Base-by-base conservation (phyloP, 2,888 invertebrate genomes). In the Drosophila vallismaia region DNA sequence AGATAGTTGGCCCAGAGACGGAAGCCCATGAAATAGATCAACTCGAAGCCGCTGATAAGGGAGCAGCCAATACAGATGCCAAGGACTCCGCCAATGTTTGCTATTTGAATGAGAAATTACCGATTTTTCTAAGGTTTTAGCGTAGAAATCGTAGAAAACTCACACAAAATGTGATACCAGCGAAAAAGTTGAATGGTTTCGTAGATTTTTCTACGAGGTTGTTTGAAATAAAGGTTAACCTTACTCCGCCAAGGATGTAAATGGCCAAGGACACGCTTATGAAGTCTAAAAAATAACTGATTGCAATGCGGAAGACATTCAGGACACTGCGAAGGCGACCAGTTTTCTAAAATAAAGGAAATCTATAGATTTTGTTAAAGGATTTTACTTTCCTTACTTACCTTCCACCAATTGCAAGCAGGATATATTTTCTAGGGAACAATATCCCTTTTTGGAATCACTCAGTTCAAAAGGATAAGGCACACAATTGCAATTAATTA, bases 31-130 rank as follows among this genome's bases (percentile, higher is more conserved):
- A 90, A 91, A 55, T 90, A 90, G 31, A 88, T 68, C 24, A 90
- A 57, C 78, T 90, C 90, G 60, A 90, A 71, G 46, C 82, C 76
- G 60, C 89, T 90, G 52, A 91, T 89, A 31, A 90, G 62, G 5
- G 90, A 90, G 62, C 90, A 90, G 2, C 90, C 90, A 73, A 90
- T 89, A 68, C 87, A 89, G 56, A 90, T 83, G 19, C 90, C 87
- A 31, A 91, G 54, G 9, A 90, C 88, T 4, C 90, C 90, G 2
- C 90, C 91, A 54, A 90, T 75, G 29, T 80, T 88, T 0, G 90
- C 90, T 90, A 52, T 29, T 42, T 8, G 6, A 6, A 0, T 2
- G 0, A 26, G 38, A 19, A 26, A 31, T 40, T 54, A n/a, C 0
- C n/a, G 2, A 2, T 10, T 12, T 3, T 7, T 0, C 10, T 9